phyloP scores from a whole-genome alignment of 2,797 vertebrate species.

The Microtus obscurus region DNA sequence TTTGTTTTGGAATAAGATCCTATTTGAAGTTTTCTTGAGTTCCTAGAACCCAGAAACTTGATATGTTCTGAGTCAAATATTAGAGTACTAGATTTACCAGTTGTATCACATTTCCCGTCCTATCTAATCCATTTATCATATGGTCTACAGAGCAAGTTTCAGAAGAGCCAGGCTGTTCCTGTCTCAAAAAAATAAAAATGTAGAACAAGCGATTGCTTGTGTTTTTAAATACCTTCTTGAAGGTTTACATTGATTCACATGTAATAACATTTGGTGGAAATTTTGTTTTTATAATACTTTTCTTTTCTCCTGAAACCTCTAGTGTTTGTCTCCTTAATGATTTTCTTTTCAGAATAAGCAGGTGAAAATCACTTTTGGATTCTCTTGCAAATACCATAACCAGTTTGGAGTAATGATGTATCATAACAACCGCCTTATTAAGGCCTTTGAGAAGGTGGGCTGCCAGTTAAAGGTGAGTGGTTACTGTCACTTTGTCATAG shows the following conservation, averaged over 20 bases:
- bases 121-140: not conserved
- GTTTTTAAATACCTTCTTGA: constrained; percentile 6
- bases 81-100: not conserved
- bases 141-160: not conserved
- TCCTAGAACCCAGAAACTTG: not conserved
- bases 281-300: not conserved
- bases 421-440: constrained; percentile 92
- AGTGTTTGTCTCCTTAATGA: constrained; percentile 79
- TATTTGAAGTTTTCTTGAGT: constrained; percentile 19
- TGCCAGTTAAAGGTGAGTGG: constrained; percentile 90
- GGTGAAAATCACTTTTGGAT: constrained; percentile 92
- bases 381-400: constrained; percentile 89
- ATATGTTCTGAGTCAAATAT: constrained; percentile 20
- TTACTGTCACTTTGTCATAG: constrained; percentile 49
- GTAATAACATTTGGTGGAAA: not conserved
- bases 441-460: constrained; percentile 92
- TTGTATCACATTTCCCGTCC: not conserved
- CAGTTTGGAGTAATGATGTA: constrained; percentile 93
- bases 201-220: not conserved
- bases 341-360: constrained; percentile 89
- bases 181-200: not conserved
- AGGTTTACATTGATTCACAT: constrained; percentile 28
- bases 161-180: not conserved
- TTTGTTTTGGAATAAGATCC: constrained; percentile 15
- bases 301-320: constrained; percentile 4